Evolutionary conservation across 2,113 vertebrate genomes (phyloP).

Genomic region (Melanerpes formicivorus): DNA sequence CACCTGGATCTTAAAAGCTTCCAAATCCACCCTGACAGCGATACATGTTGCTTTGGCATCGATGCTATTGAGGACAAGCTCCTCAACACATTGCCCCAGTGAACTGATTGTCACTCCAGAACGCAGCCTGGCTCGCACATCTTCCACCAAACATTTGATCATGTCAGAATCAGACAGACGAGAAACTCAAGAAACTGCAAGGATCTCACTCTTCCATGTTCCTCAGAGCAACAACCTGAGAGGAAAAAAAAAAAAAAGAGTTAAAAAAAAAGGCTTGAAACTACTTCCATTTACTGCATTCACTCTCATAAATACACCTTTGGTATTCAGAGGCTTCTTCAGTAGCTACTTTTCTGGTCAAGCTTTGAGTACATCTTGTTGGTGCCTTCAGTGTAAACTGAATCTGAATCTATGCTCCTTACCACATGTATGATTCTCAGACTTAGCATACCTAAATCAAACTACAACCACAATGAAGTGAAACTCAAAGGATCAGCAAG

Average conservation of each 20-base stretch:
- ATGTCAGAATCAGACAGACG: constrained; percentile 68
- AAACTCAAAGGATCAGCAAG: neutral
- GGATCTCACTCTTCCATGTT: constrained; percentile 1
- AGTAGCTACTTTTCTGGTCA: neutral
- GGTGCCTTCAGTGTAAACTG: neutral
- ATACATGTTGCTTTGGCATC: constrained; percentile 93
- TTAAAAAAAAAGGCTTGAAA: neutral
- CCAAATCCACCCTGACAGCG: constrained; percentile 88
- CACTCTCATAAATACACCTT: neutral
- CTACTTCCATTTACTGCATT: neutral
- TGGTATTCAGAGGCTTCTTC: neutral
- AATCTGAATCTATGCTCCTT: neutral
- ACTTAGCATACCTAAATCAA: neutral
- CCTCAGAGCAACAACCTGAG: constrained; percentile 13
- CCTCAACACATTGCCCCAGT: constrained; percentile 91
- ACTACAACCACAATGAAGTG: fast-evolving
- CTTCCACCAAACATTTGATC: constrained; percentile 85
- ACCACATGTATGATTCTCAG: neutral
- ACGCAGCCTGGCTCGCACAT: constrained; percentile 86
- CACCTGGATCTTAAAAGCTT: constrained; percentile 92
- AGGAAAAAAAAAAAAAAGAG: neutral
- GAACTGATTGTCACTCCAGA: constrained; percentile 87
- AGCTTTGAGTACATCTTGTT: neutral
- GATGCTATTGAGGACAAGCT: constrained; percentile 91
- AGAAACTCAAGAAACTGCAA: neutral